phyloP scores from a whole-genome alignment of 2,113 vertebrate genomes.

The Mirounga angustirostris region DNA sequence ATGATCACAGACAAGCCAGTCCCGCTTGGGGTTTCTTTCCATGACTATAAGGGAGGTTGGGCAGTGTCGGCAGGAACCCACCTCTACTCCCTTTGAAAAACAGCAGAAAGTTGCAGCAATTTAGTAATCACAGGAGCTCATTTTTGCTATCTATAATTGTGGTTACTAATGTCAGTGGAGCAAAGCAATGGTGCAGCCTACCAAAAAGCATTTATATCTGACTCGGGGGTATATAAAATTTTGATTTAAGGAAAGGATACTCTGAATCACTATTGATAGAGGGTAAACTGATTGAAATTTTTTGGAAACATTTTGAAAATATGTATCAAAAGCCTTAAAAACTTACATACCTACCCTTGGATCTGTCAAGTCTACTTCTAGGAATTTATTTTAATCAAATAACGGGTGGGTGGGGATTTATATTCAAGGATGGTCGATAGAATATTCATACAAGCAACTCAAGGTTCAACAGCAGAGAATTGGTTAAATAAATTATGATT shows the following conservation, averaged over 20 bases:
- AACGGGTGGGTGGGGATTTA: slow-evolving; percentile 7
- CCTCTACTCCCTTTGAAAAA: not conserved
- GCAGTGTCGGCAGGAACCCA: not conserved
- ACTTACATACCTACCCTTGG: not conserved
- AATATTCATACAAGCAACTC: not conserved
- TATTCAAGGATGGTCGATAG: not conserved
- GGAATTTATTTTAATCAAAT: slow-evolving; percentile 47
- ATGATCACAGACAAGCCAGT: not conserved
- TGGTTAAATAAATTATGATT: slow-evolving; percentile 20
- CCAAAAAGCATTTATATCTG: not conserved
- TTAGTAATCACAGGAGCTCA: not conserved
- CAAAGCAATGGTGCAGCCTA: not conserved
- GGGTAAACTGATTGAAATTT: not conserved
- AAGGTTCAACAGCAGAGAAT: not conserved
- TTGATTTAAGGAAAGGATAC: not conserved
- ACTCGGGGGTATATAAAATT: not conserved
- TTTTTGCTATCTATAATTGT: not conserved
- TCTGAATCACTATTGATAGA: not conserved
- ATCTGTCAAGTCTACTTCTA: not conserved
- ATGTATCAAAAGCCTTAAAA: not conserved
- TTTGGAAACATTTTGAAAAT: slow-evolving; percentile 36
- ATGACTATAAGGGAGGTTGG: not conserved
- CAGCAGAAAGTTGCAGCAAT: not conserved
- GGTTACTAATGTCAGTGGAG: not conserved
- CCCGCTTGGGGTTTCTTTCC: not conserved